A percentile compares a stretch with the other conserved stretches of the same genome.
phyloP scores from a whole-genome alignment of 2,113 vertebrate genomes.

The Lonchura striata region DNA sequence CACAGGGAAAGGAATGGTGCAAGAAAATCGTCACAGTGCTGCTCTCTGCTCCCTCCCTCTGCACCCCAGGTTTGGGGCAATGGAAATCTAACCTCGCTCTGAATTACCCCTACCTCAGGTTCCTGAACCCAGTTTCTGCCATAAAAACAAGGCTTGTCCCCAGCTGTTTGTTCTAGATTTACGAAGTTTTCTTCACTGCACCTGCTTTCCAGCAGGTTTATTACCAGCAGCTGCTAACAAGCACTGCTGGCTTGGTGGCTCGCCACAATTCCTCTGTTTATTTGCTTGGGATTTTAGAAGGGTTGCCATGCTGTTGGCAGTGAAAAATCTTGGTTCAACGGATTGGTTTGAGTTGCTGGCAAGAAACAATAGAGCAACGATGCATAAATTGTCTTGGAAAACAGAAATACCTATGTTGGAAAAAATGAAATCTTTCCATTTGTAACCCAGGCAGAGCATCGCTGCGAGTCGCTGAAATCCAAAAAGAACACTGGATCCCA shows the following conservation, averaged over 20 bases:
- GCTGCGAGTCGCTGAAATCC: background rate
- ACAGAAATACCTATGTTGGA: background rate
- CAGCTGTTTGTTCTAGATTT: background rate
- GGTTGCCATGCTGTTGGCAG: background rate
- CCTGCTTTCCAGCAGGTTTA: slow-evolving; percentile 28
- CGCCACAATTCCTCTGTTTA: background rate
- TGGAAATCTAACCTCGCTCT: background rate
- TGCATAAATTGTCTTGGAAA: background rate
- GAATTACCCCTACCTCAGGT: background rate
- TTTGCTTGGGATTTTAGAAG: background rate
- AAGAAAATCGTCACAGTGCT: background rate
- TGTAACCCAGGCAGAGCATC: background rate
- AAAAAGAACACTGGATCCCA: background rate
- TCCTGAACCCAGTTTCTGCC: background rate
- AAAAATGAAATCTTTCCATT: background rate
- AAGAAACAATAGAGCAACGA: background rate
- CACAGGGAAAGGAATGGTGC: background rate
- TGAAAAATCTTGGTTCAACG: background rate
- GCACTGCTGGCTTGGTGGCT: background rate
- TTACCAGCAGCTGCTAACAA: slow-evolving; percentile 40
- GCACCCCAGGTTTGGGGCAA: background rate
- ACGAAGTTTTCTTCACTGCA: background rate
- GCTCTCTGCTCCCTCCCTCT: background rate
- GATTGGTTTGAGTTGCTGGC: background rate
- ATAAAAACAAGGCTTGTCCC: background rate